A percentile compares a stretch with the other conserved stretches of the same genome.
Evolutionary conservation across 2,113 vertebrate genomes (phyloP).

Genomic region (Athene cunicularia): DNA sequence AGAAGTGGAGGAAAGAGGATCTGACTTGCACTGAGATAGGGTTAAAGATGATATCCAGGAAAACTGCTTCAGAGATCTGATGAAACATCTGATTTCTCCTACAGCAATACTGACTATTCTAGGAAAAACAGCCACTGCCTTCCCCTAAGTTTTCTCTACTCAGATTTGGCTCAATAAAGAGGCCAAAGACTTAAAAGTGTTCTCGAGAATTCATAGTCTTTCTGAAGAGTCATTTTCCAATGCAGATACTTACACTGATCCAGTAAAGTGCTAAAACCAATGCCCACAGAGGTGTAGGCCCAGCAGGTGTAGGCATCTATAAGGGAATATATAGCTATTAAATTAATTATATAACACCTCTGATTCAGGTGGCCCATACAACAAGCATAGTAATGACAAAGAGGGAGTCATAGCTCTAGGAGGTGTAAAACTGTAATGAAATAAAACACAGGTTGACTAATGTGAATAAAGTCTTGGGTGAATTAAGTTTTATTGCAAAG

Average conservation of each 20-base stretch:
- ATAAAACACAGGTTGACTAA: not conserved
- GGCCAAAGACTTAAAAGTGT: not conserved
- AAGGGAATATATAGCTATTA: not conserved
- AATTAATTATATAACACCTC: not conserved
- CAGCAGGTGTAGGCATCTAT: not conserved
- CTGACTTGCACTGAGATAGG: not conserved
- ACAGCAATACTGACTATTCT: not conserved
- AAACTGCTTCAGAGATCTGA: not conserved
- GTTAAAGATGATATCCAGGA: not conserved
- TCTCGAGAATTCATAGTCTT: not conserved
- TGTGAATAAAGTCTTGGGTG: not conserved
- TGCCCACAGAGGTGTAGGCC: not conserved
- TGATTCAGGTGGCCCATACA: not conserved
- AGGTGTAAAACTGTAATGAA: not conserved
- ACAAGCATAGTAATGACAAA: not conserved
- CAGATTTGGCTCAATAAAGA: not conserved
- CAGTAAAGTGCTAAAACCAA: not conserved
- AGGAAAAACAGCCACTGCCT: not conserved
- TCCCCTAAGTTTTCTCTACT: not conserved
- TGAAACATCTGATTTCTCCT: not conserved
- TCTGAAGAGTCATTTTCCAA: not conserved
- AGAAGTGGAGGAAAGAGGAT: not conserved
- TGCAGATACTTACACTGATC: not conserved
- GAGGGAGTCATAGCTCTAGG: not conserved
- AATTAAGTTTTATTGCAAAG: not conserved